These are phyloP conservation scores for Clarias magur DNA, from an alignment of 2,113 vertebrate species.

Conservation along the genomic window DNA sequence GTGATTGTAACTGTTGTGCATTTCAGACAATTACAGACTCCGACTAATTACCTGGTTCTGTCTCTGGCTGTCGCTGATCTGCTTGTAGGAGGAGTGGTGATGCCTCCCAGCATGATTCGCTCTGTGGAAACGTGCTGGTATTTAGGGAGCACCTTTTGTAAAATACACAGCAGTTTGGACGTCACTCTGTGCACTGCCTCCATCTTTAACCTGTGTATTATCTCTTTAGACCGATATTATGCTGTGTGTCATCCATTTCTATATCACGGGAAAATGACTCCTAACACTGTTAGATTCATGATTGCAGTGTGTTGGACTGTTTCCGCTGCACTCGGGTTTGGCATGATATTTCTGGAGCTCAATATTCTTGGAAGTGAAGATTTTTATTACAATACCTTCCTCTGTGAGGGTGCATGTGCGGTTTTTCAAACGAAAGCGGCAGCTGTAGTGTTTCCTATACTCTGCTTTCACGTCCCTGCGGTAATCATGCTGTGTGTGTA, in stretches of 20 bases:
- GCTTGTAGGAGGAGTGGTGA: slow-evolving; percentile 75
- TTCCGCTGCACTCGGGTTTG: slow-evolving; percentile 48
- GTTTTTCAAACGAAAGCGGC: slow-evolving; percentile 75
- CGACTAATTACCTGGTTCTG: slow-evolving; percentile 79
- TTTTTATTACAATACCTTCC: slow-evolving; percentile 60
- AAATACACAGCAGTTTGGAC: slow-evolving; percentile 72
- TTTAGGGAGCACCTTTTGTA: slow-evolving; percentile 81
- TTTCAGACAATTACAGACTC: slow-evolving; percentile 59
- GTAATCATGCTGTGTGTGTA: slow-evolving; percentile 79
- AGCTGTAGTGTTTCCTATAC: slow-evolving; percentile 67
- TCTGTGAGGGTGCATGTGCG: slow-evolving; percentile 70
- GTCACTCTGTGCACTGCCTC: slow-evolving; percentile 75
- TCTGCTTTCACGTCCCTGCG: slow-evolving; percentile 79
- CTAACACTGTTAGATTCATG: slow-evolving; percentile 17
- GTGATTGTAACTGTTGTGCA: slow-evolving; percentile 68
- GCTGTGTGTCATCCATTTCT: slow-evolving; percentile 64
- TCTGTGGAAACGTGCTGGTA: slow-evolving; percentile 80
- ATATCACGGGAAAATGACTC: slow-evolving; percentile 51
- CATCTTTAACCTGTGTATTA: slow-evolving; percentile 64
- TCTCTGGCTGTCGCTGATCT: slow-evolving; percentile 70
- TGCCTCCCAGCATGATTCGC: slow-evolving; percentile 82
- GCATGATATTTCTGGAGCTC: slow-evolving; percentile 77
- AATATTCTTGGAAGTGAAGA: slow-evolving; percentile 75
- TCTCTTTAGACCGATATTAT: slow-evolving; percentile 67
- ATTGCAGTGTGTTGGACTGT: slow-evolving; percentile 52